Evolutionary conservation across 2,888 invertebrate species (phyloP).

Genomic region (Dexiosoma caninum): DNA sequence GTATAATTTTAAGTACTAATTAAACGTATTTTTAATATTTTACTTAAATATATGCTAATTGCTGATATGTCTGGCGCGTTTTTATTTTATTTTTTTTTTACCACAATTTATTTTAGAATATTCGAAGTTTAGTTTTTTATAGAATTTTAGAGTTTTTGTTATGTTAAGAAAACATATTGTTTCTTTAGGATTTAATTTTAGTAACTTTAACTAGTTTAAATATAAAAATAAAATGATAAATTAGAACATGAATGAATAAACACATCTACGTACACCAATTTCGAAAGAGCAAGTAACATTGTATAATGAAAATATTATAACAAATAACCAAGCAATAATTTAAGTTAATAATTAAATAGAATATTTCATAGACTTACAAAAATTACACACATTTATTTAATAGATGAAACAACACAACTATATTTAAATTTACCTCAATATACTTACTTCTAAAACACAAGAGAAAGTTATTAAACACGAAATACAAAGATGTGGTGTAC

Average conservation of each 20-base stretch:
- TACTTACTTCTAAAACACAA: too few species aligned
- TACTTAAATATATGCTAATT: conserved; percentile 2
- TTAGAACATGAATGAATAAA: neutral
- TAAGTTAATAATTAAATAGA: conserved; percentile 37
- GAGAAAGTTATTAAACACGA: too few species aligned
- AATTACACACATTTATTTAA: neutral
- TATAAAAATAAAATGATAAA: neutral
- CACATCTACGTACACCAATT: conserved; percentile 50
- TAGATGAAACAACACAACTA: neutral
- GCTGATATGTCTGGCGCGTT: conserved; percentile 20
- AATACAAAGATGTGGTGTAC: neutral
- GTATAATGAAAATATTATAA: neutral
- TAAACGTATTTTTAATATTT: conserved; percentile 43
- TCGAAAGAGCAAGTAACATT: conserved; percentile 13
- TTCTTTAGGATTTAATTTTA: neutral
- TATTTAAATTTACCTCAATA: neutral
- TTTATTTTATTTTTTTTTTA: neutral
- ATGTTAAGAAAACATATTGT: neutral
- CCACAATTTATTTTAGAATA: neutral
- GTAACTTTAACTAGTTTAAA: neutral
- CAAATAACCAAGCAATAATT: conserved; percentile 43
- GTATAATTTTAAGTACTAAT: conserved; percentile 42
- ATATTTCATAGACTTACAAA: neutral
- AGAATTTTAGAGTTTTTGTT: neutral
- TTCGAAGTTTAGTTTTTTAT: neutral